Evolutionary conservation across 2,797 vertebrate genomes (phyloP).

Genomic region (Acrossocheilus fasciatus): DNA sequence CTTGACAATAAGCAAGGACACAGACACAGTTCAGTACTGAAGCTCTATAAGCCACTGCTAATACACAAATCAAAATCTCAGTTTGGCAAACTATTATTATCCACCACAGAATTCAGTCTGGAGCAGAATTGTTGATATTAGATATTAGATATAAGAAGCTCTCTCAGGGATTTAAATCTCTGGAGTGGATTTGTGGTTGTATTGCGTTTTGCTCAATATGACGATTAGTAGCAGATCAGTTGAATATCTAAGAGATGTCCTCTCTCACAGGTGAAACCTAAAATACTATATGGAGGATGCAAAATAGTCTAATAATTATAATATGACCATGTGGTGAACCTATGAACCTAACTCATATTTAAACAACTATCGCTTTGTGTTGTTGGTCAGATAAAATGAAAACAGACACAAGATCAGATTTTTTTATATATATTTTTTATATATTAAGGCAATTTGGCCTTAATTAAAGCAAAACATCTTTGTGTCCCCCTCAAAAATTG

Average conservation of each 20-base stretch:
- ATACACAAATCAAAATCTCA: neutral
- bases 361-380: neutral
- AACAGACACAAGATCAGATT: neutral
- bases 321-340: neutral
- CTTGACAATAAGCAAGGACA: no score
- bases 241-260: neutral
- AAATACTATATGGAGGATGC: neutral
- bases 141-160: neutral
- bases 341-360: neutral
- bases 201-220: neutral
- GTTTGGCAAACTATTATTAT: neutral
- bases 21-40: no score
- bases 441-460: no score
- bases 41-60: no score
- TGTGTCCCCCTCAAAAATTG: no score
- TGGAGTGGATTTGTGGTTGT: neutral
- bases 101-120: neutral
- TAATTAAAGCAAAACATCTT: no score
- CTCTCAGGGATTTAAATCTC: neutral
- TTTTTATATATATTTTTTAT: neutral
- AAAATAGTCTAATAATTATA: neutral
- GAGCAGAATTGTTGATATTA: neutral
- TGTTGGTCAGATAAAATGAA: neutral
- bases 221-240: neutral
- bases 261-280: neutral